phyloP scores from a whole-genome alignment of 2,113 vertebrate genomes.

The Forbesichthys papilliferus region DNA sequence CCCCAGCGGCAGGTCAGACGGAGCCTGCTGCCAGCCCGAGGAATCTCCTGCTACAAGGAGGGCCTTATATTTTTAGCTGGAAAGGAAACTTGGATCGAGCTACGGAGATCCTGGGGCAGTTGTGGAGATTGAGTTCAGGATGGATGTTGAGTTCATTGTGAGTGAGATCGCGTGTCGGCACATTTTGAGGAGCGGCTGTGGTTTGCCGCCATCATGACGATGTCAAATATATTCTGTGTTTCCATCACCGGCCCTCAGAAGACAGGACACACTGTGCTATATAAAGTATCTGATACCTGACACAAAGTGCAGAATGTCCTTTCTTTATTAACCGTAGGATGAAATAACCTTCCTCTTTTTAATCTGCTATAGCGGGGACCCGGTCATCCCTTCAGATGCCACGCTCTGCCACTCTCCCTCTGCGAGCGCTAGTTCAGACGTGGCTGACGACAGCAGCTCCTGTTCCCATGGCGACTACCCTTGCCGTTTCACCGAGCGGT shows the following conservation, averaged over 20 bases:
- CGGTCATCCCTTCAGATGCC: conserved; percentile 44
- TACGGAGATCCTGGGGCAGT: conserved; percentile 50
- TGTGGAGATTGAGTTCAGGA: conserved; percentile 42
- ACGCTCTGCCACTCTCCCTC: conserved; percentile 47
- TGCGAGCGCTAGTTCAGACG: conserved; percentile 57
- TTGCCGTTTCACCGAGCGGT: conserved; percentile 83
- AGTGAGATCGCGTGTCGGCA: conserved; percentile 50
- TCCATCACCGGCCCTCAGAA: conserved; percentile 27
- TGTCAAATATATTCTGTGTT: conserved; percentile 40
- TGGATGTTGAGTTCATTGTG: conserved; percentile 55
- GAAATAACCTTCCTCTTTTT: conserved; percentile 42
- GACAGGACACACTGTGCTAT: conserved; percentile 18
- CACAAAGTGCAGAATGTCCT: conserved; percentile 11
- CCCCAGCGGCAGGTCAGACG: conserved; percentile 59
- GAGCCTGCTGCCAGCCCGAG: conserved; percentile 53
- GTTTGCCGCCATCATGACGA: conserved; percentile 54
- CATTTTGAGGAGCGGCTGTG: conserved; percentile 52
- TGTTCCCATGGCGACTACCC: conserved; percentile 89
- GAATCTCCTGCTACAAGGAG: conserved; percentile 66
- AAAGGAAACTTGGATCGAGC: conserved; percentile 67
- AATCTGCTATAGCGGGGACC: conserved; percentile 46
- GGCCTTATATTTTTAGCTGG: conserved; percentile 67
- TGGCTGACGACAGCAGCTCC: conserved; percentile 51
- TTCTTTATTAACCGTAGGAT: conserved; percentile 40
- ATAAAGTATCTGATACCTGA: conserved; percentile 2